Evolutionary conservation across 2,797 vertebrate species (phyloP), one percentile per base, ranked within the genome.

Genomic region (Aquila chrysaetos): DNA sequence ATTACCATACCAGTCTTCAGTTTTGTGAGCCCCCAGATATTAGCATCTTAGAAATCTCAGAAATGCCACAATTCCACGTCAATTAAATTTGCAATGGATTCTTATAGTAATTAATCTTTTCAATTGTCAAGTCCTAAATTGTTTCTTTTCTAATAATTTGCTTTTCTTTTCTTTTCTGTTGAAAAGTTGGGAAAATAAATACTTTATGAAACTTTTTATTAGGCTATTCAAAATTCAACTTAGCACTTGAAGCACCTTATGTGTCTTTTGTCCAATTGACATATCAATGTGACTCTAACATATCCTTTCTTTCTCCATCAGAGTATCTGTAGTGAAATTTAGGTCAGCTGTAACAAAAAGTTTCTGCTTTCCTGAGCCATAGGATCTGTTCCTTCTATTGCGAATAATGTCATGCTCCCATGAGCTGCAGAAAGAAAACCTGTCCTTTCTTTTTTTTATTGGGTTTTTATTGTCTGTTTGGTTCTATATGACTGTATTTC

Each of bases 321-420:
- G 39, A 85, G 51, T 90, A 97, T 95, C 81, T 84, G 84, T 64
- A 95, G 73, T 92, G 92, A 95, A 97, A 96, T 93, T 92, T 87
- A 96, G 95, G 95, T 96, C 94, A 97, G 67, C 96, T 96, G 86
- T 97, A 95, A 94, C 60, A 95, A 95, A 87, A 96, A 95, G 37
- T 96, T 97, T 96, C 90, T 96, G 88, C 90, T 97, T 96, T 93
- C 69, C 70, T 91, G 80, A 95, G 59, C 73, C 51, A 94, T n/a
- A 95, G 92, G 69, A 92, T 94, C 88, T 97, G 83, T 96, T 93
- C 78, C 33, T 92, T 94, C 82, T 91, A 64, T 83, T 76, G 65
- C 9, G 3, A 94, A 91, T 85, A 93, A 85, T 74, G 90, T 93
- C 83, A 89, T 27, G 60, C n/a, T 92, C 60, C 41, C 3, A 3